Conservation (phyloP, 2,888 invertebrate genomes). For the Metellina segmentata region DNA sequence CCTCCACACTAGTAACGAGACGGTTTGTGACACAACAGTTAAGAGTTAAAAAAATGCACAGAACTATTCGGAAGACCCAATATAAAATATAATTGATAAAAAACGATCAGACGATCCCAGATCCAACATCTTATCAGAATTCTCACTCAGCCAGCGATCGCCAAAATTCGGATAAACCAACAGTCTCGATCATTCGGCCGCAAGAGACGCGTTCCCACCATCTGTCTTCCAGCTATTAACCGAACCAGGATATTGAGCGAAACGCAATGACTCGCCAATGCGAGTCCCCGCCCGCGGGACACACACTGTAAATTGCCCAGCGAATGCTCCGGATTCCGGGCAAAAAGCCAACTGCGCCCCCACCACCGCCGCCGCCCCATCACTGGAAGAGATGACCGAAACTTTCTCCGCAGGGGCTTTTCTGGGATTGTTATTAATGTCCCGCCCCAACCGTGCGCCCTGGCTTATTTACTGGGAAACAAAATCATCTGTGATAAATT, state of each 20-base stretch:
- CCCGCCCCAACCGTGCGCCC: neutral
- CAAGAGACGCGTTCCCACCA: neutral
- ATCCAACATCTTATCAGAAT: neutral
- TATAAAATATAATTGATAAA: too few species aligned
- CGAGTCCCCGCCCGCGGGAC: neutral
- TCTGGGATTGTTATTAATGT: conserved; percentile 58
- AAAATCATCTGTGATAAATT: conserved; percentile 61
- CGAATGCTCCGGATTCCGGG: neutral
- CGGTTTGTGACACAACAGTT: too few species aligned
- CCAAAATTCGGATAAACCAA: neutral
- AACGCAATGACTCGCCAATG: too few species aligned
- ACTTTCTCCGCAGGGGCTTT: neutral
- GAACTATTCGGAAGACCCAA: too few species aligned
- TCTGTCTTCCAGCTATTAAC: neutral
- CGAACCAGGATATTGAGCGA: neutral
- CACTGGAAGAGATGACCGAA: neutral
- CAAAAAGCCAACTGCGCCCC: conserved; percentile 31
- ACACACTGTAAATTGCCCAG: conserved; percentile 18
- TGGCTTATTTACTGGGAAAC: conserved; percentile 56
- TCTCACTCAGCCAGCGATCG: neutral
- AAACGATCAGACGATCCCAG: too few species aligned
- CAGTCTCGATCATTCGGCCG: too few species aligned
- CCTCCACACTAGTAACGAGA: too few species aligned
- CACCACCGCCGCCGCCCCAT: neutral
- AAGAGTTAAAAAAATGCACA: too few species aligned